Conservation (phyloP, 2,797 vertebrate species). For the Anas bernieri region DNA sequence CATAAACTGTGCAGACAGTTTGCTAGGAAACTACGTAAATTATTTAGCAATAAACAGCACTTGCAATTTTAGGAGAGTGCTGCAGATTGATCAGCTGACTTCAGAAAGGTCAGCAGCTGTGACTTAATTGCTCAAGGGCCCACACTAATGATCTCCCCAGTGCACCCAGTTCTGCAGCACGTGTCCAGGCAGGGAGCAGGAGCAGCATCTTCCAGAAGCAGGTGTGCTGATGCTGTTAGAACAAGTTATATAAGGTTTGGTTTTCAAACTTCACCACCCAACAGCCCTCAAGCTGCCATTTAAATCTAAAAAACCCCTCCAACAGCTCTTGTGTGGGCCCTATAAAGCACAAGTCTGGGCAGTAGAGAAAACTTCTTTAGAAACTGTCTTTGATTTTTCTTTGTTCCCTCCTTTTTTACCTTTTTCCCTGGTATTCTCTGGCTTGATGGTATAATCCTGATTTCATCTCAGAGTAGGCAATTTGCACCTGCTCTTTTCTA, state of each 20-base stretch:
- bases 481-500: neutral
- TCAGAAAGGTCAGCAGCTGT: neutral
- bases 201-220: neutral
- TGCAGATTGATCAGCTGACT: neutral
- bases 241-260: neutral
- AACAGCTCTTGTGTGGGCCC: neutral
- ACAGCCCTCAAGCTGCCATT: neutral
- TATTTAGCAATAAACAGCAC: neutral
- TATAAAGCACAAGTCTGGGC: neutral
- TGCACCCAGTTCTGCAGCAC: rapidly evolving
- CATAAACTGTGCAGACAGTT: neutral
- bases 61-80: neutral
- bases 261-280: neutral
- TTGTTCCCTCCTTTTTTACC: neutral
- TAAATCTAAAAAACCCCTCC: neutral
- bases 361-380: rapidly evolving
- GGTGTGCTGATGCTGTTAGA: rapidly evolving
- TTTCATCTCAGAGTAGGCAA: neutral
- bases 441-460: neutral
- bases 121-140: neutral
- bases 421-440: neutral
- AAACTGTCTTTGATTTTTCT: neutral
- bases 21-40: neutral
- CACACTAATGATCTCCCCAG: neutral
- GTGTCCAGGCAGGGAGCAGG: rapidly evolving